Conservation (phyloP, 1,140 invertebrate species). For the Cheumatopsyche charites region DNA sequence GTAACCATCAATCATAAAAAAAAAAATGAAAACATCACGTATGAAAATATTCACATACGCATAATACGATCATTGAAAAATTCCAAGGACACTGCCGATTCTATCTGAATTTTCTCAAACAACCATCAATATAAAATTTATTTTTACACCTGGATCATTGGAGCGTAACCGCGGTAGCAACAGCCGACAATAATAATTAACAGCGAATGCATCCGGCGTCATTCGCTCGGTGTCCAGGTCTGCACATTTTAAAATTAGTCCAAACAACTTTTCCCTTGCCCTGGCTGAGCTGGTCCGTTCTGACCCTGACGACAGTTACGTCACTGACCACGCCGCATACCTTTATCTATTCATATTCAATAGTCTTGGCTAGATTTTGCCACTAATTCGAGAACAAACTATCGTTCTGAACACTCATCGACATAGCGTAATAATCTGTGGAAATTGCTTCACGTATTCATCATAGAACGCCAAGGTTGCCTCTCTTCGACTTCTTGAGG, state of each 20-base stretch:
- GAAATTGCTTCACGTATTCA: slow-evolving; percentile 5
- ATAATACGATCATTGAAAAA: too few relatives aligned
- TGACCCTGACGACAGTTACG: slow-evolving; percentile 36
- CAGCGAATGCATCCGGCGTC: slow-evolving; percentile 29
- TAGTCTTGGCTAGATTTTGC: background rate
- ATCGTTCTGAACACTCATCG: background rate
- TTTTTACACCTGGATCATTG: too few relatives aligned
- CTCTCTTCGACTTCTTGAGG: background rate
- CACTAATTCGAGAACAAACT: background rate
- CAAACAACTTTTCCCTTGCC: slow-evolving; percentile 36
- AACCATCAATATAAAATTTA: too few relatives aligned
- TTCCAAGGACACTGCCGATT: too few relatives aligned
- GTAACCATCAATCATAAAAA: too few relatives aligned
- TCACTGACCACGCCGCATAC: slow-evolving; percentile 26
- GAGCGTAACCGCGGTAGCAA: too few relatives aligned
- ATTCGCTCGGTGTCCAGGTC: slow-evolving; percentile 1
- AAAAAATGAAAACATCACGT: too few relatives aligned
- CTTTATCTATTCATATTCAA: background rate
- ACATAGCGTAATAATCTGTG: background rate
- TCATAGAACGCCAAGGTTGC: background rate
- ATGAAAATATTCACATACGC: too few relatives aligned
- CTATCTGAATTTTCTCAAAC: too few relatives aligned
- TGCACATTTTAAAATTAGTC: slow-evolving; percentile 32
- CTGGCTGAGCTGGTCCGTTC: slow-evolving; percentile 7
- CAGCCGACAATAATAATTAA: slow-evolving; percentile 7